phyloP scores from a whole-genome alignment of 2,797 vertebrate species.

The Pipistrellus pygmaeus region DNA sequence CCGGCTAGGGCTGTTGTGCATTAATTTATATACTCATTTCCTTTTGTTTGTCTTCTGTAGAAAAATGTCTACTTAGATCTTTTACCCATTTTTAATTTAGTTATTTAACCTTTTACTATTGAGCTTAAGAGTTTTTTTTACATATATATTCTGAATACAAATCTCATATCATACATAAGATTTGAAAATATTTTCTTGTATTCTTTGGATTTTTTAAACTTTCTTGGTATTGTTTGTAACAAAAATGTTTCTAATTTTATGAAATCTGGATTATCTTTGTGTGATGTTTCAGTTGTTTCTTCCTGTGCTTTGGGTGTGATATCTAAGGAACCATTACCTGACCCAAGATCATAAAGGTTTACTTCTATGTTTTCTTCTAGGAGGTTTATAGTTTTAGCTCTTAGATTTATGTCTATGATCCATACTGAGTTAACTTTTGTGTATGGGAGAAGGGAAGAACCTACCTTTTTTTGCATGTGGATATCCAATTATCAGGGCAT shows the following conservation, averaged over 20 bases:
- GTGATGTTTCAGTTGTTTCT: background rate
- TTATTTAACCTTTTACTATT: background rate
- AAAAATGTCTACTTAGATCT: background rate
- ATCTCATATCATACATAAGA: background rate
- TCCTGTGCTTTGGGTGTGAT: background rate
- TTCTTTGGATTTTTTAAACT: background rate
- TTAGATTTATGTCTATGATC: background rate
- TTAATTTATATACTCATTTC: background rate
- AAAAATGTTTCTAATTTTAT: background rate
- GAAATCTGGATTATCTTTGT: background rate
- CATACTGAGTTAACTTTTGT: background rate
- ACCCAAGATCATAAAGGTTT: background rate
- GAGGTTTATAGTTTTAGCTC: background rate
- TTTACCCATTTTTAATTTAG: background rate
- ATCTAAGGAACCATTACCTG: background rate
- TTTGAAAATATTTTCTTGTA: background rate
- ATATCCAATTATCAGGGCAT: background rate
- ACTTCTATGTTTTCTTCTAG: slow-evolving; percentile 2
- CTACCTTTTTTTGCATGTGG: background rate
- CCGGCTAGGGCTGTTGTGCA: too few species aligned
- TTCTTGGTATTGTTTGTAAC: background rate
- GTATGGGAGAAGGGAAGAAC: background rate
- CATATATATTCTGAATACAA: background rate
- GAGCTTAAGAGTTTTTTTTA: background rate
- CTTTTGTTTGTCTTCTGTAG: background rate